Evolutionary conservation across 2,888 invertebrate species (phyloP), one percentile per base, ranked within the genome.

Genomic region (Zele albiditarsus): DNA sequence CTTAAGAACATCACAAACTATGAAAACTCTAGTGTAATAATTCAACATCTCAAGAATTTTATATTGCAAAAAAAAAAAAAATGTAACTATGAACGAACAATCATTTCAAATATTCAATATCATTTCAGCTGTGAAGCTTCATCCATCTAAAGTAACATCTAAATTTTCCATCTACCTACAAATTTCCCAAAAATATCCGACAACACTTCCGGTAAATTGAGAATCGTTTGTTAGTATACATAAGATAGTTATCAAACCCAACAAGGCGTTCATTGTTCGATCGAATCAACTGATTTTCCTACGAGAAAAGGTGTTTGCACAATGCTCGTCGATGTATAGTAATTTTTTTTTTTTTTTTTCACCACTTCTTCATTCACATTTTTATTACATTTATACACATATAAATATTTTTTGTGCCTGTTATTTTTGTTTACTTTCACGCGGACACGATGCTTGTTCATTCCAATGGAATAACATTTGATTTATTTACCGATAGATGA

Each of bases 241-340:
- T 76, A 75, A 68, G 81, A 80, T 80, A 75, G 68, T 76, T 65
- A 63, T 42, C 46, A 65, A 65, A 68, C 57, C 16, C n/a, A 46
- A 16, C 46, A 46, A 46, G 58, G 66, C 73, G 75, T 8, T 12
- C 57, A n/a, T 65, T 65, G 31, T 62, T 62, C 62, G 62, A 62
- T 31, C 1, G 10, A 65, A 65, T 38, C 28, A 27, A 46, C 14
- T 42, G 42, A 66, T 66, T 66, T 46, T 16, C 42, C 20, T 12
- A 42, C 6, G 8, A 31, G 25, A 28, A 68, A 68, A 68, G 57
- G 33, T 25, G 67, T 68, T 68, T 68, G 49, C 67, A 68, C 67
- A 68, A 68, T 68, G 53, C 49, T 42, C n/a, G 5, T 68, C 8
- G 33, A 27, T 27, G 10, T 46, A 46, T 27, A 33, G 28, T 23